These are phyloP conservation scores for Venusia cambrica DNA, from an alignment of 2,888 invertebrate species.

Conservation along the genomic window DNA sequence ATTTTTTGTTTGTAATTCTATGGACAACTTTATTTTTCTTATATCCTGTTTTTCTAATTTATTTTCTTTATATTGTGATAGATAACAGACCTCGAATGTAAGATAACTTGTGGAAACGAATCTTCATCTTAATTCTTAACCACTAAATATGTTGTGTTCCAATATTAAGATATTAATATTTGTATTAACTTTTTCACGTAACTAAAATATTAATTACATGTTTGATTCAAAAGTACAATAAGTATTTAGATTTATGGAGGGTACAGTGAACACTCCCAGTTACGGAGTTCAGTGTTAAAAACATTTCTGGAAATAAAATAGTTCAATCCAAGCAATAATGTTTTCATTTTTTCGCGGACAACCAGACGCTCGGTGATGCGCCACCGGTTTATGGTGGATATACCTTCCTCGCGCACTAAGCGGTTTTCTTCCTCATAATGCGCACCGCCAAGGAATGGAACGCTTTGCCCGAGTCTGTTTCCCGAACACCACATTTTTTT, in stretches of 20 bases:
- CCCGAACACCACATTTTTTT: too few relatives aligned
- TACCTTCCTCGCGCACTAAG: too few relatives aligned
- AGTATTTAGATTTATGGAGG: constrained; percentile 67
- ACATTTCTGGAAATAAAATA: constrained; percentile 81
- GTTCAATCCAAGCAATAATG: constrained; percentile 57
- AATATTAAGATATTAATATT: constrained; percentile 41
- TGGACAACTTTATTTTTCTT: constrained; percentile 62
- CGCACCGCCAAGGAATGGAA: too few relatives aligned
- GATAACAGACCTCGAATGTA: constrained; percentile 73
- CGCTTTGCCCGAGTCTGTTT: too few relatives aligned
- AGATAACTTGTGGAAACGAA: constrained; percentile 62
- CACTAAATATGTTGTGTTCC: constrained; percentile 58
- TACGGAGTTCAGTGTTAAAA: constrained; percentile 70
- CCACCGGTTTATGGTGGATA: too few relatives aligned
- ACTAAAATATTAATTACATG: constrained; percentile 8
- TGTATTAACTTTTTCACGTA: constrained; percentile 19
- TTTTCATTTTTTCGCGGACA: constrained; percentile 36
- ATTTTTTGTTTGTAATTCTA: constrained; percentile 65
- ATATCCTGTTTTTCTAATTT: constrained; percentile 70
- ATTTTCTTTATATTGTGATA: constrained; percentile 76
- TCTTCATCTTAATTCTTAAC: constrained; percentile 58
- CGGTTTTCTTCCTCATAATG: too few relatives aligned
- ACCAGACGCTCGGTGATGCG: too few relatives aligned
- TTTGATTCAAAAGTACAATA: constrained; percentile 64
- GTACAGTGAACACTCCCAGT: constrained; percentile 68